These are phyloP conservation scores for Scatophagus argus DNA, from an alignment of 2,113 vertebrate species.

Conservation along the genomic window DNA sequence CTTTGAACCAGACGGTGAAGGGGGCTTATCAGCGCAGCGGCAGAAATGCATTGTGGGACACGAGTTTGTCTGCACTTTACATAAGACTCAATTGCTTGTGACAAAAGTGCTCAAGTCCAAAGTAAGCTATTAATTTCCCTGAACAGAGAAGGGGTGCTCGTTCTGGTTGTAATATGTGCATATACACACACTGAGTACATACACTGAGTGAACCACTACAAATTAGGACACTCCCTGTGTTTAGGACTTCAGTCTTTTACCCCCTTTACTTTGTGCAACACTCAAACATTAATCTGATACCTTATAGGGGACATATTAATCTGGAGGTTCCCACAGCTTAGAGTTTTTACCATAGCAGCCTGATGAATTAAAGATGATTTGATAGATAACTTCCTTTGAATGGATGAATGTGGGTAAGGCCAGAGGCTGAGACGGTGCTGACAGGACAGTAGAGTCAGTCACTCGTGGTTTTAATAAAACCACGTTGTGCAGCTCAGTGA, in stretches of 20 bases:
- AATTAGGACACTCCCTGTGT: background rate
- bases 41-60: conserved; percentile 47
- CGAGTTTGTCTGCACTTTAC: conserved; percentile 16
- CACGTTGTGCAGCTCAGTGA: conserved; percentile 39
- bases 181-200: background rate
- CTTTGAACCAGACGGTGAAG: conserved; percentile 48
- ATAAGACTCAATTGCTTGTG: conserved; percentile 1
- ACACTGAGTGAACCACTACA: conserved; percentile 7
- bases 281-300: conserved; percentile 4
- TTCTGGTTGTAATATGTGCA: background rate
- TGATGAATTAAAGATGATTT: background rate
- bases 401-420: background rate
- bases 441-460: conserved; percentile 13
- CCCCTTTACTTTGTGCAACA: conserved; percentile 8
- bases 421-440: background rate
- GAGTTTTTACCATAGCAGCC: background rate
- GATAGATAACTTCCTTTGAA: background rate
- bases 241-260: conserved; percentile 14
- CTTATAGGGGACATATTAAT: background rate
- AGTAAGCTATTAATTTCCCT: conserved; percentile 36
- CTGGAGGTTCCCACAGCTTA: background rate
- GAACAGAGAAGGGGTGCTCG: background rate
- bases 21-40: conserved; percentile 60
- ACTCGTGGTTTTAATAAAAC: conserved; percentile 60
- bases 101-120: conserved; percentile 47